phyloP scores from a whole-genome alignment of 2,113 vertebrate species.

The Mirounga angustirostris region DNA sequence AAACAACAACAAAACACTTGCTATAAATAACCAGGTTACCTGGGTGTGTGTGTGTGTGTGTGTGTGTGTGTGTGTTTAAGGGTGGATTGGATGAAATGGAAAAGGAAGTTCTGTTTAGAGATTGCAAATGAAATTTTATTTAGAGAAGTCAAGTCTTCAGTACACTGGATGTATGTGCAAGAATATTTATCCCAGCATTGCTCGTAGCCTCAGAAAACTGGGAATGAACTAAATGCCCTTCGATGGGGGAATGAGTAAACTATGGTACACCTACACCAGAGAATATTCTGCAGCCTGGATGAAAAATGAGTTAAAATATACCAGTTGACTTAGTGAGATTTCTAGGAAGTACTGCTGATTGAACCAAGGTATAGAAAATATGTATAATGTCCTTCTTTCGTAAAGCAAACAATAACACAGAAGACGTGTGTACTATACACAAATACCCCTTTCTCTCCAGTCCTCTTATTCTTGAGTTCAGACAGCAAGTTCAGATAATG shows the following conservation, averaged over 20 bases:
- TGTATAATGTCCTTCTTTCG: neutral
- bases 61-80: neutral
- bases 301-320: neutral
- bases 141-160: neutral
- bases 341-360: neutral
- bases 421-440: accelerated
- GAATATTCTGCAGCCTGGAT: neutral
- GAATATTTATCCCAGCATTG: neutral
- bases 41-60: accelerated
- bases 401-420: neutral
- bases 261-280: accelerated
- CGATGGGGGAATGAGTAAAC: neutral
- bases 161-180: too few relatives aligned
- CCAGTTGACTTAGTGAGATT: neutral
- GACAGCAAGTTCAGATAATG: neutral
- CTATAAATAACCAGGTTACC: neutral
- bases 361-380: neutral
- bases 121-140: neutral
- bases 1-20: neutral
- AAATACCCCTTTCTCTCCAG: neutral
- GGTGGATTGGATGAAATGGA: neutral
- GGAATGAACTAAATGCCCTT: neutral
- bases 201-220: neutral
- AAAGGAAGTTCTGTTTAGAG: neutral
- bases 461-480: neutral